Base-by-base conservation (phyloP, 2,113 vertebrate species). In the Aix galericulata region DNA sequence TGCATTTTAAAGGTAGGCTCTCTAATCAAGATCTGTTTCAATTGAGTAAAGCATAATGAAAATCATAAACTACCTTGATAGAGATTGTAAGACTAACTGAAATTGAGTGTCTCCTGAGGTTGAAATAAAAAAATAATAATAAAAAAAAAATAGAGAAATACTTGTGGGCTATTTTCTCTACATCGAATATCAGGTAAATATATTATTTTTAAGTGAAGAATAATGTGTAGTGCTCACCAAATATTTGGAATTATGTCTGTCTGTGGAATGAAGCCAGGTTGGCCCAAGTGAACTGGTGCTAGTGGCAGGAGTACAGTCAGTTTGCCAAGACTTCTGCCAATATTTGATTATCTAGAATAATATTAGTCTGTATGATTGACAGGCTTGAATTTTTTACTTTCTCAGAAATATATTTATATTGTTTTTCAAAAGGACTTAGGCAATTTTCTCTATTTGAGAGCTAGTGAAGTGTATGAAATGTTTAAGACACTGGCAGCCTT, bases 261-360 rank as follows among this genome's bases (percentile, higher is more conserved):
- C 44, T 85, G 21, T 73, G 50, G 40, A 87, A 82, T 50, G n/a
- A 82, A 77, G 75, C 36, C 40, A 36, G 50, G 22, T 64, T 76
- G 86, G 50, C 21, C 40, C 32, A 85, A 79, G 31, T 1, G 3
- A 68, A 78, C 67, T 86, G 42, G 20, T 79, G 20, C 36, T 31
- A 64, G 36, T 44, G 48, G 20, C 50, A 85, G 53, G 50, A 91
- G 26, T 44, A 18, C 26, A 73, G n/a, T 79, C 36, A 77, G 34
- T 69, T 87, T 85, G 62, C 62, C 56, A 94, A 94, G 42, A 17
- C 34, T 85, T 85, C 63, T 88, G 72, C 27, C 68, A 93, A 26
- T 91, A 87, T 91, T 92, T 92, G 59, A 42, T 94, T 77, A 66
- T 62, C 27, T 87, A 59, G 59, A 85, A 62, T 73, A 91, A 71